Conservation (phyloP, 1,140 invertebrate genomes). For the Megalopta genalis region DNA sequence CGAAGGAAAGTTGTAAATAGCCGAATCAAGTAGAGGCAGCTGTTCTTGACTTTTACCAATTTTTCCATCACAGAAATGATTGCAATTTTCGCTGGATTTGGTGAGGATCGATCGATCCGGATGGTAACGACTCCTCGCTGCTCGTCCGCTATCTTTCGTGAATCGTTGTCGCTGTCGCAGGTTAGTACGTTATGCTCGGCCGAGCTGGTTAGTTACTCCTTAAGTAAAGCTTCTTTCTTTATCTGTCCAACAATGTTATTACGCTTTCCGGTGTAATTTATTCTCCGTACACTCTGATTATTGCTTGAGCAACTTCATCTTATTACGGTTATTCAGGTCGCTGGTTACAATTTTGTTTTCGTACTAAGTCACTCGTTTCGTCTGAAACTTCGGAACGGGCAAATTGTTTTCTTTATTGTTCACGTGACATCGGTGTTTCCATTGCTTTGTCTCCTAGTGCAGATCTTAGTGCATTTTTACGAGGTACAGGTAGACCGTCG, state of each 20-base stretch:
- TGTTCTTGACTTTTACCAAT: neutral
- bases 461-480: no score
- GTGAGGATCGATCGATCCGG: neutral
- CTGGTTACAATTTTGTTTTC: conserved; percentile 3
- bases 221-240: conserved; percentile 33
- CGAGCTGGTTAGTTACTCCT: conserved; percentile 35
- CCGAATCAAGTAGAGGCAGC: neutral
- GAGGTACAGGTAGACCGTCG: no score
- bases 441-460: no score
- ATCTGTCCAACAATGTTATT: conserved; percentile 34
- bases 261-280: conserved; percentile 36
- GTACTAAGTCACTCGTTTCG: no score
- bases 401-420: no score
- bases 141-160: neutral
- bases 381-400: no score
- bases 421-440: no score
- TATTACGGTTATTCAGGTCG: conserved; percentile 11
- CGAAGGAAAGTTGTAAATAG: conserved; percentile 15
- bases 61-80: neutral
- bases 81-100: neutral
- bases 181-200: conserved; percentile 40
- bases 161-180: neutral
- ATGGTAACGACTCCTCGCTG: neutral
- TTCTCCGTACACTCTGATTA: neutral
- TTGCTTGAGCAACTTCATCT: conserved; percentile 17